Evolutionary conservation across 1,140 invertebrate species (phyloP), one percentile per base, ranked within the genome.

Genomic region (Eupristina koningsbergeri): DNA sequence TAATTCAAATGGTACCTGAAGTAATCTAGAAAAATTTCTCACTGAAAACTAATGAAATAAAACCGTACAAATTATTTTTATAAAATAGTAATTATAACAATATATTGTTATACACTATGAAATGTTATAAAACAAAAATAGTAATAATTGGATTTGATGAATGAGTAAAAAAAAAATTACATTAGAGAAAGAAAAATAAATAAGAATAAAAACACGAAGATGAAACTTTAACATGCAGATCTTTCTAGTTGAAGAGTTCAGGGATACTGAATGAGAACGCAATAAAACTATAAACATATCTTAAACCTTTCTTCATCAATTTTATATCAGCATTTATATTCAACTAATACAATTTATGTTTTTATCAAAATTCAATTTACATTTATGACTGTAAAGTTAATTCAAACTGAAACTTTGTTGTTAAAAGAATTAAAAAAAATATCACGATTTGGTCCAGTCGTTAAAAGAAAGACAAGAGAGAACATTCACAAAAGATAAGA

Each of bases 191-290:
- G 45, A 41, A 13, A 36, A 50, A 47, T 15, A 6, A 50, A 78
- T 75, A 41, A n/a, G n/a, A 63, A 34, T 41, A 17, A 39, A 22
- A 76, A 63, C 36, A 45, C 29, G 36, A 63, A 31, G 34, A 41
- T 22, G 31, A 31, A 5, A 63, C 22, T 19, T 7, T 26, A 15
- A 0, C 13, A 0, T 45, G 39, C 0, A 63, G 69, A 81, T 63
- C 22, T 36, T 31, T 22, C 41, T 67, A 47, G 45, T 67, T 61
- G 75, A 81, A 64, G 80, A 81, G 80, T 81, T 81, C 80, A 75
- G 22, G 80, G 80, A 75, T 39, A 71, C 36, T 11, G 9, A 34
- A 6, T n/a, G 75, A 13, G 50, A 63, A 53, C 63, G 71, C 50
- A 45, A 75, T 75, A 81, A 58, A 75, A 34, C 13, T 15, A 8